These are phyloP conservation scores for Apis mellifera DNA, from an alignment of 1,140 invertebrate genomes.

Conservation along the genomic window DNA sequence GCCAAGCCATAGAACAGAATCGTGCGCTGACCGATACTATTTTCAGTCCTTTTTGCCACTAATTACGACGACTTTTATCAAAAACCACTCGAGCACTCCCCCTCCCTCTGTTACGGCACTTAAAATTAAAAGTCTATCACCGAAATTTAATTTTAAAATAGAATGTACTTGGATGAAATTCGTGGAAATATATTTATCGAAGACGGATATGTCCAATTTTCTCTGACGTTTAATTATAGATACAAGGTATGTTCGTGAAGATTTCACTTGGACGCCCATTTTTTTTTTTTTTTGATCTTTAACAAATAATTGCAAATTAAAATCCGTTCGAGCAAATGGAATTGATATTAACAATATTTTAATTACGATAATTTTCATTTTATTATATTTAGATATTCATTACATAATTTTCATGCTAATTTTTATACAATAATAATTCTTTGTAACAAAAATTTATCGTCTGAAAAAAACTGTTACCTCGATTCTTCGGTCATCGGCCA, in stretches of 20 bases:
- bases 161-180: conserved; percentile 21
- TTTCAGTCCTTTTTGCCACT: conserved; percentile 49
- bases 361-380: too few species aligned
- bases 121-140: conserved; percentile 5
- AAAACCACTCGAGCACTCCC: conserved; percentile 11
- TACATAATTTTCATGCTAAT: too few species aligned
- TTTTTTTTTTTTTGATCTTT: too few species aligned
- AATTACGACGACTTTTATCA: conserved; percentile 55
- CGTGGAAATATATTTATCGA: conserved; percentile 7
- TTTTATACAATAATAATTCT: too few species aligned
- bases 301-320: too few species aligned
- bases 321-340: too few species aligned
- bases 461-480: too few species aligned
- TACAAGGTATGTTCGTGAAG: not conserved
- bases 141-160: conserved; percentile 48
- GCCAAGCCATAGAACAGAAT: not conserved
- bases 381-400: too few species aligned
- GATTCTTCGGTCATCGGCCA: not conserved
- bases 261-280: not conserved
- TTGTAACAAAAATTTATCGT: too few species aligned
- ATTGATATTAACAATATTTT: too few species aligned
- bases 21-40: conserved; percentile 43
- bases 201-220: conserved; percentile 3
- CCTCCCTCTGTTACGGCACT: not conserved
- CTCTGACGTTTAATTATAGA: not conserved